Evolutionary conservation across 2,113 vertebrate species (phyloP), one percentile per base, ranked within the genome.

Genomic region (Ptilorrhoa leucosticta): DNA sequence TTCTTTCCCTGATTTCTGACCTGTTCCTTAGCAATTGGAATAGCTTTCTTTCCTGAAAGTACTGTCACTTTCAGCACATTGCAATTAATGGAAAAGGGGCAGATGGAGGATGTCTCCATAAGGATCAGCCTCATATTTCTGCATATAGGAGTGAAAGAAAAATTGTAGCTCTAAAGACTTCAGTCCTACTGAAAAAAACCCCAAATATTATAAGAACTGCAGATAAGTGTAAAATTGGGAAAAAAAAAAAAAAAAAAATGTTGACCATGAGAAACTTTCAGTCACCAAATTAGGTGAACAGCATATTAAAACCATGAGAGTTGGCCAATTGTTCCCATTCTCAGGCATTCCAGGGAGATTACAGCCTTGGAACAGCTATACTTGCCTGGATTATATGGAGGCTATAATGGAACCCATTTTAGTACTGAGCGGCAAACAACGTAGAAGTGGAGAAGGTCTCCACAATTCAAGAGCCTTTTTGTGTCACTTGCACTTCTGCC

Each of bases 331-430:
- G 65, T 53, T 87, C 53, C 61, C 61, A 85, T 57, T 58, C 21
- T 70, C 86, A 60, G 83, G 69, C 95, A 81, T 64, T 68, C 75
- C 94, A 94, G 69, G 37, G 53, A 78, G 73, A 64, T 95, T 96
- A 87, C 45, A 76, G 58, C 73, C 89, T 69, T 95, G 91, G 87
- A 89, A 91, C 26, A 17, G 33, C 61, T 54, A 22, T 6, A 13
- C 47, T 37, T 63, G 20, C 40, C 77, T 53, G 15, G 3, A 33
- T 89, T 93, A 76, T 28, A 89, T 5, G 11, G 48, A 82, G 45
- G 48, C 66, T 72, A 30, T 79, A 79, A 94, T 9, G 57, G 91
- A 91, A 89, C 72, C 31, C 35, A 47, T 81, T 65, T 90, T 28
- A 58, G 58, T 44, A 45, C 27, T 2, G 24, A 77, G 50, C 61